Conservation (phyloP, 1,140 invertebrate genomes). For the Ceratosolen solmsi region DNA sequence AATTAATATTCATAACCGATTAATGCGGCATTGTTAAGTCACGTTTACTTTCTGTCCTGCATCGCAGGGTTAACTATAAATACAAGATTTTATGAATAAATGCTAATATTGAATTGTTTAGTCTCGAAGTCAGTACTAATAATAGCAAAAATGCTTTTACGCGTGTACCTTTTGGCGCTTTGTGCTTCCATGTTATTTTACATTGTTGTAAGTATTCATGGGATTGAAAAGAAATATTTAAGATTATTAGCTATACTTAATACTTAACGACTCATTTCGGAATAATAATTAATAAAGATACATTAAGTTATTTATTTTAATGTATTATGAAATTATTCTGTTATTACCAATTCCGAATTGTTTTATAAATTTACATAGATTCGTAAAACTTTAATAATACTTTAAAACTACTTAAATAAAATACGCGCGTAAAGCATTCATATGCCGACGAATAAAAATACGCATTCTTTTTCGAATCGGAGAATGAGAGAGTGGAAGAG, state of each 20-base stretch:
- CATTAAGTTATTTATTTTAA: no score
- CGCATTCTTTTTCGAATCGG: no score
- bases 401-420: no score
- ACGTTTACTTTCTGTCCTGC: no score
- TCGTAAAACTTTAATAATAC: no score
- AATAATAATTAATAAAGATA: no score
- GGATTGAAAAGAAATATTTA: background rate
- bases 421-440: no score
- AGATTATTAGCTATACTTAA: background rate
- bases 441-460: no score
- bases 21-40: no score
- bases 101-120: background rate
- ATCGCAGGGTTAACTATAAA: background rate
- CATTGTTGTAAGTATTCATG: background rate
- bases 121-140: background rate
- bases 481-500: no score
- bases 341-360: background rate
- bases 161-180: background rate
- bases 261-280: background rate
- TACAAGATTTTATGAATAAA: background rate
- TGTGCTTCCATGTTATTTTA: background rate
- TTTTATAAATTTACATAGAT: no score
- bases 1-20: no score
- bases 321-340: background rate
- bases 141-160: background rate